Conservation (phyloP, 1,140 invertebrate species). For the Vollenhovia emeryi region DNA sequence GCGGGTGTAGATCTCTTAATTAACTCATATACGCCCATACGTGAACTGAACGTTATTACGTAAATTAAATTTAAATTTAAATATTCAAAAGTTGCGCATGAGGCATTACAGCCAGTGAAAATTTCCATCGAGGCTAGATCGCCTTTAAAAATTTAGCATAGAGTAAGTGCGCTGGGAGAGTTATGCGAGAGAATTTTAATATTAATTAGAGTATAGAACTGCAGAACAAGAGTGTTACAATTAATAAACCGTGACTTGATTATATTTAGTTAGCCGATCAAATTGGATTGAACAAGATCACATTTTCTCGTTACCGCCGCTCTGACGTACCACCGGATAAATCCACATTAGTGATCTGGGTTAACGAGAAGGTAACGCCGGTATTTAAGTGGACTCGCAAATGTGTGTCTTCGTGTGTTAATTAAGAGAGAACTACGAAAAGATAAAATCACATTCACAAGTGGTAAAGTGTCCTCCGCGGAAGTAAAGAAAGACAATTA, state of each 20-base stretch:
- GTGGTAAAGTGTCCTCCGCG: not conserved
- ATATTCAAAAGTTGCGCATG: slow-evolving; percentile 13
- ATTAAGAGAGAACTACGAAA: not conserved
- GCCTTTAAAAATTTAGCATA: slow-evolving; percentile 13
- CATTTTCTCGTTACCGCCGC: slow-evolving; percentile 20
- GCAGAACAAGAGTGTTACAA: not conserved
- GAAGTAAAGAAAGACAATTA: not conserved
- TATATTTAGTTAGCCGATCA: slow-evolving; percentile 1
- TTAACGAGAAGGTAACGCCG: slow-evolving; percentile 13
- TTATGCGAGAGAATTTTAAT: slow-evolving; percentile 13
- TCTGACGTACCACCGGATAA: not conserved
- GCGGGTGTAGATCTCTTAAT: not conserved
- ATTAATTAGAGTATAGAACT: slow-evolving; percentile 15
- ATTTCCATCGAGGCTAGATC: not conserved
- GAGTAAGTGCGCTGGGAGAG: not conserved
- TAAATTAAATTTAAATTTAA: slow-evolving; percentile 6
- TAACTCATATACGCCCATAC: not conserved
- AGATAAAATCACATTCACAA: not conserved
- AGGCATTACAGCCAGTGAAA: not conserved
- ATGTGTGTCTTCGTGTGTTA: not conserved
- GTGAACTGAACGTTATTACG: not conserved
- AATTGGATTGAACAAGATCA: not conserved
- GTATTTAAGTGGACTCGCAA: not conserved
- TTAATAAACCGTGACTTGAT: slow-evolving; percentile 12
- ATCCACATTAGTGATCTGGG: slow-evolving; percentile 27